Evolutionary conservation across 1,140 invertebrate species (phyloP).

Genomic region (Babylonia areolata): DNA sequence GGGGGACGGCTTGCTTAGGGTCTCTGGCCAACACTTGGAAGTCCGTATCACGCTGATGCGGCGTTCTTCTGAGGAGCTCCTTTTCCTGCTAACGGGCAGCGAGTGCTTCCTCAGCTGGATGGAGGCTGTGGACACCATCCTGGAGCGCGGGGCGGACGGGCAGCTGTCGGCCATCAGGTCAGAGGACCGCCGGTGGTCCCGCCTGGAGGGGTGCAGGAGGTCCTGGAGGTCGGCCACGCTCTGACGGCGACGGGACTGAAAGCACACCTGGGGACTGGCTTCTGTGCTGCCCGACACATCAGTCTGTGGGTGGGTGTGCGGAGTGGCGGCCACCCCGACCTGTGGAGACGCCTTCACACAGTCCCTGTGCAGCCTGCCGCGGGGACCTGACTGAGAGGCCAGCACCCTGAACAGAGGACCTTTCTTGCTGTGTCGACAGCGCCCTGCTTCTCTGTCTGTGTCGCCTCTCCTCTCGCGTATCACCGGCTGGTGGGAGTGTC

Average conservation of each 20-base stretch:
- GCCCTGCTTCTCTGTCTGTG: background rate
- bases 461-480: background rate
- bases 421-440: background rate
- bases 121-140: slow-evolving; percentile 25
- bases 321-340: background rate
- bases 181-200: background rate
- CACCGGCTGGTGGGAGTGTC: background rate
- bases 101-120: slow-evolving; percentile 16
- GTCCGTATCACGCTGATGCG: slow-evolving; percentile 32
- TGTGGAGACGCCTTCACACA: background rate
- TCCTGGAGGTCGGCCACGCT: slow-evolving; percentile 2
- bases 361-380: background rate
- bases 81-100: background rate
- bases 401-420: slow-evolving; percentile 11
- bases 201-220: background rate
- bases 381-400: slow-evolving; percentile 18
- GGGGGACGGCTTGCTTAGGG: slow-evolving; percentile 17
- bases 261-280: background rate
- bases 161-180: background rate
- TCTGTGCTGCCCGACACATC: background rate
- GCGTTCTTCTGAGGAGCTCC: slow-evolving; percentile 17
- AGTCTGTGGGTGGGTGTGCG: background rate
- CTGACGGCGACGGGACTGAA: background rate
- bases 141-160: background rate
- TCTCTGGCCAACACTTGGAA: slow-evolving; percentile 3